phyloP scores from a whole-genome alignment of 2,797 vertebrate species.

The Sebastes matsubarae region DNA sequence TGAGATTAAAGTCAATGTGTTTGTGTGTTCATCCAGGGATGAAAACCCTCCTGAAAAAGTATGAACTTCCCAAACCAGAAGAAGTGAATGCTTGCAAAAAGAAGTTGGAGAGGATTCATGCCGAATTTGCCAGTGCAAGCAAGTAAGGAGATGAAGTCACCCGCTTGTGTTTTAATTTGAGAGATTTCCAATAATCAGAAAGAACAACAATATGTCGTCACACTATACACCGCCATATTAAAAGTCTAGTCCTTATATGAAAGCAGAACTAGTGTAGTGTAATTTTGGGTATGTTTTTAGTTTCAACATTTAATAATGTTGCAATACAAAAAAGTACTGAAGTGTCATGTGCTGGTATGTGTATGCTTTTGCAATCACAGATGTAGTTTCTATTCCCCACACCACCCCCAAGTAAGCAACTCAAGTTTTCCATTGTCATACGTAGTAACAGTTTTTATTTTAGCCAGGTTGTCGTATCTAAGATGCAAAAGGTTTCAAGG shows the following conservation, averaged over 20 bases:
- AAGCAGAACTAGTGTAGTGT: too few relatives aligned
- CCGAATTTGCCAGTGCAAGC: constrained; percentile 82
- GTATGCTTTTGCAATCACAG: neutral
- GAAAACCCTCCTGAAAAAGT: constrained; percentile 91
- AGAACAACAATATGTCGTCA: neutral
- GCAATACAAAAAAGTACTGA: neutral
- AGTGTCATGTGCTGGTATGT: neutral
- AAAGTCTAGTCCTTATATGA: neutral
- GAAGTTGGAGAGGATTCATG: constrained; percentile 92
- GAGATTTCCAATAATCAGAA: neutral
- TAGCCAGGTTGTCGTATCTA: constrained; percentile 81
- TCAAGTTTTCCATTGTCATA: constrained; percentile 26
- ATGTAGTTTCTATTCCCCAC: neutral
- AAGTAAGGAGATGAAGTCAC: constrained; percentile 81
- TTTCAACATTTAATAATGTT: neutral
- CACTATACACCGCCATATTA: neutral
- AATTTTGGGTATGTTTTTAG: neutral
- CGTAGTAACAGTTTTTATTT: constrained; percentile 81
- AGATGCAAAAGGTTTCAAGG: constrained; percentile 83
- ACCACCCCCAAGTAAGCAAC: constrained; percentile 21
- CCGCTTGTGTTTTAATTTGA: neutral
- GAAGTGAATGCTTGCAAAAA: constrained; percentile 88
- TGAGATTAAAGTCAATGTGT: neutral
- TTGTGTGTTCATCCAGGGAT: constrained; percentile 80
- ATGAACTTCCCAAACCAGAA: constrained; percentile 88